Base-by-base conservation (phyloP, 2,888 invertebrate genomes). In the Aleiodes leptofemur region DNA sequence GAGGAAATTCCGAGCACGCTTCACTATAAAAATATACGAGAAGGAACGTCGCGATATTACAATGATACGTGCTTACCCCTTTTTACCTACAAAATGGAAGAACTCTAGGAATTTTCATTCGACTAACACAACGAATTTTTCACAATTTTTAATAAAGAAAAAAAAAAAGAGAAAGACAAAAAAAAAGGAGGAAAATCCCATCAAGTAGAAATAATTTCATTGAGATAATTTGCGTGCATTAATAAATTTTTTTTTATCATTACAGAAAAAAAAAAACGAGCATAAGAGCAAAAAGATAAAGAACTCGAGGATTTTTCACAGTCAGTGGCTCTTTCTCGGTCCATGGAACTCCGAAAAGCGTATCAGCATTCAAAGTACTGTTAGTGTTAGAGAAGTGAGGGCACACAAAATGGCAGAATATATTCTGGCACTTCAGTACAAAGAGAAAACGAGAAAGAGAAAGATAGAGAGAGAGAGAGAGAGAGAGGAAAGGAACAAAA, bases 341-440 rank as follows among this genome's bases (percentile, higher is more conserved):
- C 75, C 77, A 77, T 81, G 76, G 76, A 82, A 81, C 81, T 83
- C 79, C 80, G 23, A 23, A 82, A 79, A 80, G 86, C 88, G 84
- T 88, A 89, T 89, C 89, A 89, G 89, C 88, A 89, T 89, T 89
- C 89, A 89, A 89, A 89, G 89, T 89, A 82, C 86, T 86, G 77
- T 69, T 76, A 76, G 75, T 73, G 74, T 80, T 76, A 77, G 80
- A 77, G 80, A 81, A 81, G 81, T 80, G 82, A 79, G 77, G 81
- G 74, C 78, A 83, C 23, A 82, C 66, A 70, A 6, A 77, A 78
- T 78, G 80, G 74, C 2, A 23, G 80, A 69, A 66, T 31, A 34
- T 50, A 51, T 59, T 34, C 68, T 14, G 77, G 79, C 80, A 76
- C 81, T 81, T 76, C 74, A 79, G 79, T 77, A 77, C 79, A 76